A percentile compares a stretch with the other conserved stretches of the same genome.
These are phyloP conservation scores for Diabrotica virgifera DNA, from an alignment of 1,140 invertebrate genomes.

Conservation along the genomic window DNA sequence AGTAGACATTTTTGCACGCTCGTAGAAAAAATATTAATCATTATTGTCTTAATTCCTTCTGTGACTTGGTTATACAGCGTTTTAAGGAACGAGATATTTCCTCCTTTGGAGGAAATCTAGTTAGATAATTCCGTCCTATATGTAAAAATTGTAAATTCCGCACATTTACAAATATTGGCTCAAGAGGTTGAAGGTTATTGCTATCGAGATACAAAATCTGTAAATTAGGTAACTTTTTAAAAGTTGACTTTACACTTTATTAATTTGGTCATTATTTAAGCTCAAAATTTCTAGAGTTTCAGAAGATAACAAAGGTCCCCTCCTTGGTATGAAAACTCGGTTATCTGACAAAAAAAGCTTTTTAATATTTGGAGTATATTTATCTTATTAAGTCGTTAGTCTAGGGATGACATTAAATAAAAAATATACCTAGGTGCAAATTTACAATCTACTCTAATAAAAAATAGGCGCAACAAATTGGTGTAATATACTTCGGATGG, in stretches of 20 bases:
- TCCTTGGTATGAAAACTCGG: slow-evolving; percentile 29
- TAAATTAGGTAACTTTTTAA: no score
- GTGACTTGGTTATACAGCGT: slow-evolving; percentile 24
- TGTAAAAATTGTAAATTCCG: slow-evolving; percentile 37
- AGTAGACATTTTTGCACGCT: no score
- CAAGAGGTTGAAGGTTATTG: slow-evolving; percentile 32
- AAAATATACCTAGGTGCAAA: slow-evolving; percentile 37
- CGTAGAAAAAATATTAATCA: no score
- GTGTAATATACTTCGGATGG: no score
- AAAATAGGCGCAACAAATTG: no score
- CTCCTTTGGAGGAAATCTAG: slow-evolving; percentile 29
- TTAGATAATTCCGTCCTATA: slow-evolving; percentile 36
- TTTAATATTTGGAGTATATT: slow-evolving; percentile 24
- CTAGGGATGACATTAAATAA: slow-evolving; percentile 32
- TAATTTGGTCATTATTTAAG: no score
- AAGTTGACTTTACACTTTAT: no score
- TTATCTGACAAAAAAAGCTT: slow-evolving; percentile 37
- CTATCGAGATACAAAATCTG: slow-evolving; percentile 39
- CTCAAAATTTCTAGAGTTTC: no score
- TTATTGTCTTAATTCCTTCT: neutral
- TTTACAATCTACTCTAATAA: no score
- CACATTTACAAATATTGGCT: slow-evolving; percentile 31
- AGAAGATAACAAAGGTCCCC: slow-evolving; percentile 27
- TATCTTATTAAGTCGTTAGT: slow-evolving; percentile 26
- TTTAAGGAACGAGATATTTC: slow-evolving; percentile 22